A percentile compares a stretch with the other conserved stretches of the same genome.
These are phyloP conservation scores for Entosphenus tridentatus DNA, from an alignment of 2,113 vertebrate species.

Conservation along the genomic window DNA sequence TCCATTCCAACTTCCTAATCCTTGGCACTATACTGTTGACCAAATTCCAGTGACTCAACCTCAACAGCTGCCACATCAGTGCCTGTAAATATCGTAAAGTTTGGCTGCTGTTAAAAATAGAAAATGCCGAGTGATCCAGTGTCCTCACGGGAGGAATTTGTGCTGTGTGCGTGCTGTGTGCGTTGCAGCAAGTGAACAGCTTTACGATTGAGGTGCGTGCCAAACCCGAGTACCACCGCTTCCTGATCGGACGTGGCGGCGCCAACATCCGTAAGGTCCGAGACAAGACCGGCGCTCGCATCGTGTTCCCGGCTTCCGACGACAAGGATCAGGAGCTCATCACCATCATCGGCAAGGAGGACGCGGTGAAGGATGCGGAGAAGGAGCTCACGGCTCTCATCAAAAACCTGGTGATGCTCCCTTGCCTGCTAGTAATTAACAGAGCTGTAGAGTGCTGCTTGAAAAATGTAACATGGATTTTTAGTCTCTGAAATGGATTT, in stretches of 20 bases:
- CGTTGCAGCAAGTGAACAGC: constrained; percentile 70
- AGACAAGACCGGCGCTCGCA: constrained; percentile 70
- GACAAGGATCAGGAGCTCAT: constrained; percentile 93
- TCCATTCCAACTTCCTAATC: too few relatives aligned
- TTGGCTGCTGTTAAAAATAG: not conserved
- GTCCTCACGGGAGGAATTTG: not conserved
- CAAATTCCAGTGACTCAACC: too few relatives aligned
- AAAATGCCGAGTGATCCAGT: not conserved
- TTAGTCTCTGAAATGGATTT: too few relatives aligned
- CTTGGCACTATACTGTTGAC: too few relatives aligned
- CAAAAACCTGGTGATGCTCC: constrained; percentile 47
- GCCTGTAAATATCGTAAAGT: too few relatives aligned
- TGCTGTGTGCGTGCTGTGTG: too few relatives aligned
- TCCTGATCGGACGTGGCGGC: constrained; percentile 86
- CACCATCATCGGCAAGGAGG: constrained; percentile 80
- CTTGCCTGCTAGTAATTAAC: not conserved
- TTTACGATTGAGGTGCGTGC: constrained; percentile 70
- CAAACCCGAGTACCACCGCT: constrained; percentile 95
- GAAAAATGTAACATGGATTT: not conserved
- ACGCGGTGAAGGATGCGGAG: constrained; percentile 65
- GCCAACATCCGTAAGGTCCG: constrained; percentile 90
- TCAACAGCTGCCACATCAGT: too few relatives aligned
- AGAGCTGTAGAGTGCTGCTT: not conserved
- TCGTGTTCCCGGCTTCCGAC: constrained; percentile 69
- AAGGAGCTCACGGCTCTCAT: constrained; percentile 73